These are phyloP conservation scores for Anadara kagoshimensis DNA, from an alignment of 1,140 invertebrate genomes.

Conservation along the genomic window DNA sequence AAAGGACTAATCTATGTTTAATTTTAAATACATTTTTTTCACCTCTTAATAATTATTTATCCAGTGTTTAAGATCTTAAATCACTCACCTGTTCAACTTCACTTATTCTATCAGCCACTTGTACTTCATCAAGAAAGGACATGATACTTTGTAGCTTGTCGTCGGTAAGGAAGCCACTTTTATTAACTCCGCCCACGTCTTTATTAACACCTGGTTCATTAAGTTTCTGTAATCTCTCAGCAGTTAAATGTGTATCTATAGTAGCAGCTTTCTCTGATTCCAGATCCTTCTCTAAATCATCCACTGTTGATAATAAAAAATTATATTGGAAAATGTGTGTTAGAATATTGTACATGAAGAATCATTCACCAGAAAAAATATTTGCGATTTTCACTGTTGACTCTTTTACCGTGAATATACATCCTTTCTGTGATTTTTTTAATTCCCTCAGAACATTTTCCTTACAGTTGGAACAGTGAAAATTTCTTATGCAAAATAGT, in stretches of 20 bases:
- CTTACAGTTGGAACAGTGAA: too few species aligned
- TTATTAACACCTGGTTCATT: slow-evolving; percentile 47
- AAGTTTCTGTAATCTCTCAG: slow-evolving; percentile 62
- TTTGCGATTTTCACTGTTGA: background rate
- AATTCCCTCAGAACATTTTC: too few species aligned
- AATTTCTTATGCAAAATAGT: too few species aligned
- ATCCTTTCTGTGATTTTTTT: too few species aligned
- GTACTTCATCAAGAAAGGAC: slow-evolving; percentile 71
- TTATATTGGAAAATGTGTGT: too few species aligned
- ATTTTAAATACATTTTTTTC: too few species aligned
- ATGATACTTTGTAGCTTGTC: slow-evolving; percentile 72
- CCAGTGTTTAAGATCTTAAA: too few species aligned
- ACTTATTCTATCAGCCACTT: slow-evolving; percentile 68
- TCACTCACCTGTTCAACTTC: slow-evolving; percentile 67
- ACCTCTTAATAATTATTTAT: too few species aligned
- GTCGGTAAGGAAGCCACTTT: slow-evolving; percentile 64
- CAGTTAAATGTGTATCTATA: slow-evolving; percentile 52
- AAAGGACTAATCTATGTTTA: too few species aligned
- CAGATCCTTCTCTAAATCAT: slow-evolving; percentile 62
- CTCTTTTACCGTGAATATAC: too few species aligned
- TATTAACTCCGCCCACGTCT: slow-evolving; percentile 31
- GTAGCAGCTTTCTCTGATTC: slow-evolving; percentile 40
- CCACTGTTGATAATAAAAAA: slow-evolving; percentile 53
- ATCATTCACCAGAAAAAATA: background rate
- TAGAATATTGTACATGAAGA: too few species aligned